Base-by-base conservation (phyloP, 2,888 invertebrate species). In the Brenthis daphne region DNA sequence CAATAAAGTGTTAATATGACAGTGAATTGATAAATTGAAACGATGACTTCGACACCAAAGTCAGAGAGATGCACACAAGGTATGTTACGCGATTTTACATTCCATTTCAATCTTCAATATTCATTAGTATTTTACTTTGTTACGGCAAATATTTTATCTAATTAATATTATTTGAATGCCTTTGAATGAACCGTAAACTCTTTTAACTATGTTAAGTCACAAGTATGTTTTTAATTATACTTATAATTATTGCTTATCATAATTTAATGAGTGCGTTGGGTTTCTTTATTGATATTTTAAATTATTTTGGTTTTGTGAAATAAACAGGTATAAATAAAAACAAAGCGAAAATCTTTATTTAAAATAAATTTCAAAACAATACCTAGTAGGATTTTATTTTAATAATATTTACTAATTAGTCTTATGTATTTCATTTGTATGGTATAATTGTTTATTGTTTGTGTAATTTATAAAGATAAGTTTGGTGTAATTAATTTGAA, bases 41-140 rank as follows among this genome's bases (percentile, higher is more conserved):
- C 78, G 82, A 92, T 92, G 92, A 91, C 88, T 88, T 92, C 92
- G 76, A 92, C 92, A 82, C 92, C 92, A 77, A 92, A 92, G 88
- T 86, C 91, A 84, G 92, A 92, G 74, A 92, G 89, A 91, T 90
- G 85, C 78, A 89, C 88, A 79, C 90, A 88, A 84, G 92, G 92
- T 92, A 86, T 88, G 90, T 77, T 80, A 81, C 47, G 58, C 55
- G 75, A 78, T 80, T 73, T 72, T 82, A 80, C 80, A 76, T 77
- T 80, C 72, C 72, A 69, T 77, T 80, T 72, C 70, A 70, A 43
- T 68, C 54, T 67, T 64, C 56, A 67, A 69, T 65, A 64, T 68
- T 64, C 33, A 66, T 29, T 67, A 60, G 48, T 64, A 64, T 68
- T 68, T 58, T 67, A 66, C 64, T 70, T 66, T 65, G 60, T 67